phyloP scores from a whole-genome alignment of 1,140 invertebrate species.

The Anthonomus grandis region DNA sequence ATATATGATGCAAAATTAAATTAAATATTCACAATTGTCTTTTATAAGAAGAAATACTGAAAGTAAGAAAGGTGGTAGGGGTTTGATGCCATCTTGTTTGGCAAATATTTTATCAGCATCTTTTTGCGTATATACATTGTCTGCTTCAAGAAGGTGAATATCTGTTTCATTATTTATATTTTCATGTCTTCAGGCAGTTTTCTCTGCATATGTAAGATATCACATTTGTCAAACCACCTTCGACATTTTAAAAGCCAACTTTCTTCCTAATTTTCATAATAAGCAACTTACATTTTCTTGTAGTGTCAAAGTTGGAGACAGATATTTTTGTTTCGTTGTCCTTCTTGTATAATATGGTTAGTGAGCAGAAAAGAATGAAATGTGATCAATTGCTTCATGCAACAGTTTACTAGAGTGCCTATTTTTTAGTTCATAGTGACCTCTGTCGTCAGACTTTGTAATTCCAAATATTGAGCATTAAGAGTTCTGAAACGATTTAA shows the following conservation, averaged over 20 bases:
- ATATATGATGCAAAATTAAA: background rate
- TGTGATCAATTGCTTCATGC: background rate
- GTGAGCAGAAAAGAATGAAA: background rate
- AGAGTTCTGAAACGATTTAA: background rate
- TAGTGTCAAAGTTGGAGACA: background rate
- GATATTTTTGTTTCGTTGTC: background rate
- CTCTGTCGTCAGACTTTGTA: background rate
- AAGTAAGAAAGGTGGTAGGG: background rate
- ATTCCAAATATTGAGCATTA: background rate
- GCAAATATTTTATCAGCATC: background rate
- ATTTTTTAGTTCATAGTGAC: background rate
- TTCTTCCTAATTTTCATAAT: background rate
- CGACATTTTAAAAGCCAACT: background rate
- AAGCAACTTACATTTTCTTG: background rate
- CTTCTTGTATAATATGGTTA: background rate
- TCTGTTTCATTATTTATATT: background rate
- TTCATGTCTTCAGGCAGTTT: background rate
- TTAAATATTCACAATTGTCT: background rate
- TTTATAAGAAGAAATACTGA: background rate
- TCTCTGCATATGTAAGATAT: background rate
- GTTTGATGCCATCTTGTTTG: background rate
- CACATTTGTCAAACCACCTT: background rate
- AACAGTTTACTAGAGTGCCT: background rate
- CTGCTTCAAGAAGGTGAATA: background rate
- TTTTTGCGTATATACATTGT: background rate